These are phyloP conservation scores for Patiria miniata DNA, from an alignment of 35 echinoderm and acorn worm species.

Conservation along the genomic window DNA sequence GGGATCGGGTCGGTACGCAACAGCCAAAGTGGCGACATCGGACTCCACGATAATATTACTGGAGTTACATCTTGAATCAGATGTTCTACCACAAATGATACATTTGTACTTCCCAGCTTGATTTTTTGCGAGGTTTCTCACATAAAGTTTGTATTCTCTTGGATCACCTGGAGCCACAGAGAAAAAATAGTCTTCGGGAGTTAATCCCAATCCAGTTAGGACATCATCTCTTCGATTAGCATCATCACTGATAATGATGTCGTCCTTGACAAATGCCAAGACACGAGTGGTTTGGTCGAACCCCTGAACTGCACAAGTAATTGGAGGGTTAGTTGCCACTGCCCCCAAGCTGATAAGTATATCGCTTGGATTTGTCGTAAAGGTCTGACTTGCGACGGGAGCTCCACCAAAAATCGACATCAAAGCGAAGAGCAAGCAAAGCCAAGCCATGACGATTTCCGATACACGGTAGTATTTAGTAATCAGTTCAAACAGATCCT, in stretches of 20 bases:
- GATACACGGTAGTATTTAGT: background rate
- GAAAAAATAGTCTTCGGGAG: background rate
- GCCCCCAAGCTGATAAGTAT: background rate
- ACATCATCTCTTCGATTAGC: background rate
- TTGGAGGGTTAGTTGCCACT: background rate
- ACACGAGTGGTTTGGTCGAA: background rate
- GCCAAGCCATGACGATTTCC: background rate
- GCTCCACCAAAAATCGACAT: background rate
- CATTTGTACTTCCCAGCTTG: constrained; percentile 36
- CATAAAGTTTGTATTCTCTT: background rate
- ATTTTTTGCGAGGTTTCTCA: background rate
- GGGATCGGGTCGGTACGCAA: background rate
- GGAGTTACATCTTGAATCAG: background rate
- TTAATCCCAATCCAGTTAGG: background rate
- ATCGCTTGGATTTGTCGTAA: constrained; percentile 3
- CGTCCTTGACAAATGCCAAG: background rate
- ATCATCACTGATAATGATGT: constrained; percentile 1
- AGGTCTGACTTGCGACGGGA: background rate
- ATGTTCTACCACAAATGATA: constrained; percentile 18
- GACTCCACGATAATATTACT: constrained; percentile 25
- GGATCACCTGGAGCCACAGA: too few relatives aligned
- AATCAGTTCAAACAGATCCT: background rate
- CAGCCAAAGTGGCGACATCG: background rate
- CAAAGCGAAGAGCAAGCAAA: background rate
- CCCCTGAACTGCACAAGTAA: background rate